A percentile compares a stretch with the other conserved stretches of the same genome.
These are phyloP conservation scores for Tenthredo distinguenda DNA, from an alignment of 2,888 invertebrate genomes.

Conservation along the genomic window DNA sequence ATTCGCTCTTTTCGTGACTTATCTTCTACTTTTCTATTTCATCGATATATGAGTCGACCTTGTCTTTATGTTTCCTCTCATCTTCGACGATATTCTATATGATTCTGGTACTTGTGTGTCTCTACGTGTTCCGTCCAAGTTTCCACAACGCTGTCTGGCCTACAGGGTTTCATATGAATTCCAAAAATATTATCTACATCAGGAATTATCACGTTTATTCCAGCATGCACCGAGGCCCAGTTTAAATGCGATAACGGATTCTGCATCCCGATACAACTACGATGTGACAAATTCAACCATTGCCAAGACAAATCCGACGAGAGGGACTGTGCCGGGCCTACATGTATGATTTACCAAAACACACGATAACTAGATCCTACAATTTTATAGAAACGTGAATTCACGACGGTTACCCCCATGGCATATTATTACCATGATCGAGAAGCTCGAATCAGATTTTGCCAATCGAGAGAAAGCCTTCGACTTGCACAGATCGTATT, in stretches of 20 bases:
- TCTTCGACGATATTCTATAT: neutral
- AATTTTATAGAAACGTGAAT: neutral
- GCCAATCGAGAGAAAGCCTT: neutral
- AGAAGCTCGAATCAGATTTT: neutral
- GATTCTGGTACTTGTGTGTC: neutral
- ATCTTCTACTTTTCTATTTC: neutral
- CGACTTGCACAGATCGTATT: neutral
- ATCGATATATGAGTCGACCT: neutral
- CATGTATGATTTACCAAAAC: constrained; percentile 30
- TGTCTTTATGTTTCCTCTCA: neutral
- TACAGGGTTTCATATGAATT: neutral
- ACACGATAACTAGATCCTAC: neutral
- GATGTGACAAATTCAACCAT: constrained; percentile 85
- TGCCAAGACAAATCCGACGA: constrained; percentile 89
- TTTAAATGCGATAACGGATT: constrained; percentile 88
- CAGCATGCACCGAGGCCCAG: constrained; percentile 85
- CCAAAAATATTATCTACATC: neutral
- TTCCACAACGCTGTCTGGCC: neutral
- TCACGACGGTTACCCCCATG: neutral
- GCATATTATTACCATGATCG: neutral
- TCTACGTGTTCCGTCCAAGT: neutral
- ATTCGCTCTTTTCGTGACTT: neutral
- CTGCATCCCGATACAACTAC: constrained; percentile 82
- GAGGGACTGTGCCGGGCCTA: constrained; percentile 81
- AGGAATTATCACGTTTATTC: constrained; percentile 65